phyloP scores from a whole-genome alignment of 1,140 invertebrate species.

The Trichomalopsis sarcophagae region DNA sequence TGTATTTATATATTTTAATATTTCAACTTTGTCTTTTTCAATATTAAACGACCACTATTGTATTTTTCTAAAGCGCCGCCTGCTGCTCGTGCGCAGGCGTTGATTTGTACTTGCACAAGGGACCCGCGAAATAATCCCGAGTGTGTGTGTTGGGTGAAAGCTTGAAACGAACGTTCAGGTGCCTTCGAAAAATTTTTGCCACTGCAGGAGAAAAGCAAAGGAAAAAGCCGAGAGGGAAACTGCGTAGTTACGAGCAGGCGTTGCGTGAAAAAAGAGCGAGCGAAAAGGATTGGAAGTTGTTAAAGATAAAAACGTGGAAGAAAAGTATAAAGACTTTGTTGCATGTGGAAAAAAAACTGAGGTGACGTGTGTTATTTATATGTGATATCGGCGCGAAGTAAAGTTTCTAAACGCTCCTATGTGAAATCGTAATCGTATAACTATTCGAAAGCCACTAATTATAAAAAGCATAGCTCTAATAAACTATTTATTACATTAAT shows the following conservation, averaged over 20 bases:
- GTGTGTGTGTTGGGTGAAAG: constrained; percentile 1
- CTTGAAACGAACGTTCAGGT: constrained; percentile 19
- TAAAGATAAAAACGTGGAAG: constrained; percentile 30
- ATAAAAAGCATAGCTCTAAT: constrained; percentile 43
- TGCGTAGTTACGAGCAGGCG: not conserved
- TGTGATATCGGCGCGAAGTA: constrained; percentile 51
- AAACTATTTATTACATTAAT: constrained; percentile 55
- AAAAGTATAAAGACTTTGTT: constrained; percentile 19
- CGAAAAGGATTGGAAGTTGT: not conserved
- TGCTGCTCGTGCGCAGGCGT: not conserved
- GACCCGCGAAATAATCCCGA: not conserved
- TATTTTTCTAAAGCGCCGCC: constrained; percentile 29
- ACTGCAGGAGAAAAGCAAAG: not conserved
- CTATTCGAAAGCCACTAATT: constrained; percentile 50
- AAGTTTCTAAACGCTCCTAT: constrained; percentile 50
- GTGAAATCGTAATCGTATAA: constrained; percentile 50
- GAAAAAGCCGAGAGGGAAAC: not conserved
- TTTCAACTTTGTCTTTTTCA: not conserved
- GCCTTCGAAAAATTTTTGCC: constrained; percentile 16
- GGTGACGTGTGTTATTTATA: constrained; percentile 35
- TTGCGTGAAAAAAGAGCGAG: not conserved
- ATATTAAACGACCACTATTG: constrained; percentile 13
- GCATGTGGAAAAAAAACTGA: constrained; percentile 37
- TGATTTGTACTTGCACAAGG: constrained; percentile 14
- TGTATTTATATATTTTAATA: constrained; percentile 39